Base-by-base conservation (phyloP, 37 sponge, comb jelly and placozoan genomes). In the Amphimedon queenslandica region DNA sequence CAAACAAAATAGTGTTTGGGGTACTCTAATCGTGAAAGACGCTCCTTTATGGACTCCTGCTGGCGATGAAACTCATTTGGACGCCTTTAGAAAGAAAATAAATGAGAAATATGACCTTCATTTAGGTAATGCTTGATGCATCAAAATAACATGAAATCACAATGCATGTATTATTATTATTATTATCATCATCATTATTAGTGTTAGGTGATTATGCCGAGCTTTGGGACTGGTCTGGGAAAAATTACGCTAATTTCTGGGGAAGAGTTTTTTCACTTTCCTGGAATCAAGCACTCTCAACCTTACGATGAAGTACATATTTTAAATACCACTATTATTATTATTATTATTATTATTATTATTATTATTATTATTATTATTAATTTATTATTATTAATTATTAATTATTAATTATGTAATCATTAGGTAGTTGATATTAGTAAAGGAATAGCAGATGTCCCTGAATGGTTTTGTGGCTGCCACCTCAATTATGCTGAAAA, bases 401-500 rank as follows among this genome's bases (percentile, higher is more conserved):
- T n/a, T n/a, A n/a, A n/a, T n/a, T n/a, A n/a, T n/a, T n/a, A n/a
- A n/a, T n/a, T n/a, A n/a, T n/a, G n/a, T 32, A 32, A 20, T 40
- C 27, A 16, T 37, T 47, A 95, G 97, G 95, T 98, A 27, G 96
- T 99, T 13, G 96, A 99, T 64, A 82, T 36, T 64, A 42, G 42
- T n/a, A 89, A 79, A 70, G 67, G 61, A 0, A 87, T 99, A n/a
- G 60, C 42, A 5, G 83, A 89, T 18, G 70, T 95, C 40, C 99
- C 99, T 1, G 93, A 99, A 56, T 99, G 99, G 99, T 99, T 99
- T 82, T 37, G 36, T 55, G 99, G 99, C 4, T 85, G 91, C 66
- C 75, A 73, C 21, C 76, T 99, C 40, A 99, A 99, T 68, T 99
- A 82, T 77, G 96, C 99, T 18, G 99, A 99, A 78, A 99, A 99